Conservation (phyloP, 2,888 invertebrate genomes). For the Adela reaumurella region DNA sequence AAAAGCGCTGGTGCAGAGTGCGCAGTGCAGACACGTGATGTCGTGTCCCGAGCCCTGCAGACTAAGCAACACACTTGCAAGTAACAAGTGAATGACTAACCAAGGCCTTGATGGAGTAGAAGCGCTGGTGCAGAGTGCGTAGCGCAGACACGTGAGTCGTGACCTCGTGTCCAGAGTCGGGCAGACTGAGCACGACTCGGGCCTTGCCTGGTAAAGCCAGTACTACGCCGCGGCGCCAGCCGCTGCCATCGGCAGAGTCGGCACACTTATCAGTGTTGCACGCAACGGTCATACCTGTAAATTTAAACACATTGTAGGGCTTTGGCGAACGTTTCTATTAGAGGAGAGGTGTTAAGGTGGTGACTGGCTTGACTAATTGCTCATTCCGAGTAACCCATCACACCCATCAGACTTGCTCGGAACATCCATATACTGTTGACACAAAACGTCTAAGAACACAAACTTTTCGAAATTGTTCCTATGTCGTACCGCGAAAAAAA, state of each 20-base stretch:
- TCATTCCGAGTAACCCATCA: too few relatives aligned
- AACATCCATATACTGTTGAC: too few relatives aligned
- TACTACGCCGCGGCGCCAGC: conserved; percentile 62
- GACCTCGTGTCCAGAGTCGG: conserved; percentile 60
- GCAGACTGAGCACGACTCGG: conserved; percentile 54
- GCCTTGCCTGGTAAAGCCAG: conserved; percentile 30
- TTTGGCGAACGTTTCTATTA: too few relatives aligned
- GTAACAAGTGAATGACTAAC: conserved; percentile 30
- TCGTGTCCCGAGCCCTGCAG: conserved; percentile 63
- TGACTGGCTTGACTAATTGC: too few relatives aligned
- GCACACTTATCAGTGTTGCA: conserved; percentile 21
- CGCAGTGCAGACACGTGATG: conserved; percentile 47
- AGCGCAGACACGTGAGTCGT: conserved; percentile 47
- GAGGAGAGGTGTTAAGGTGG: too few relatives aligned
- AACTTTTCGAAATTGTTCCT: too few relatives aligned
- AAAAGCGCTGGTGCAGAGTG: conserved; percentile 41
- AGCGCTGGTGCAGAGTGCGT: conserved; percentile 41
- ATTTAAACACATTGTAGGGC: too few relatives aligned
- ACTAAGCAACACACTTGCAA: too few relatives aligned
- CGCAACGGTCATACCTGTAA: conserved; percentile 30
- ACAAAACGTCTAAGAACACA: too few relatives aligned
- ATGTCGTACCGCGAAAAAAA: too few relatives aligned
- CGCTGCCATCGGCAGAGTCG: conserved; percentile 6
- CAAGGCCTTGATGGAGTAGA: conserved; percentile 44
- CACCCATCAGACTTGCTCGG: too few relatives aligned